phyloP scores from a whole-genome alignment of 2,888 invertebrate genomes.

The Oeneis ivallda region DNA sequence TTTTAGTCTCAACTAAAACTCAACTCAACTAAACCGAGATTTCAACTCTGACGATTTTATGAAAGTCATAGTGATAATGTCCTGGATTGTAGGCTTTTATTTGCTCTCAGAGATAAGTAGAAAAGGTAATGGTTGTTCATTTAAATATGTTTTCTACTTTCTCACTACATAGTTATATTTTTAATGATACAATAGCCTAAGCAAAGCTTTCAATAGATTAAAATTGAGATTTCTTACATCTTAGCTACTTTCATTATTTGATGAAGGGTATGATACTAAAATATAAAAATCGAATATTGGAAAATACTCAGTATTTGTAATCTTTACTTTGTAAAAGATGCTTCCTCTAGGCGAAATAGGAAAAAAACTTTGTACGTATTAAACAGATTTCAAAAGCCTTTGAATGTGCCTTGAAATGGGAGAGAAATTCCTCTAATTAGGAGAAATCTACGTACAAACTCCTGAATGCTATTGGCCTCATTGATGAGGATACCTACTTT shows the following conservation, averaged over 20 bases:
- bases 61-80: no score
- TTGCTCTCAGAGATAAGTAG: no score
- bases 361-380: conserved; percentile 10
- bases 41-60: no score
- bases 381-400: conserved; percentile 23
- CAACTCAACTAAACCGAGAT: no score
- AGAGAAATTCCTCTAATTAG: conserved; percentile 24
- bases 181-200: no score
- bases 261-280: neutral
- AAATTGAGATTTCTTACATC: no score
- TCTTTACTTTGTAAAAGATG: neutral
- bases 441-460: conserved; percentile 17
- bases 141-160: no score
- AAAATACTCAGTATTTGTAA: neutral
- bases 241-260: neutral
- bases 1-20: no score
- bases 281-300: neutral
- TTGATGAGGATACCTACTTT: conserved; percentile 4
- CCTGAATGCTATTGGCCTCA: conserved; percentile 14
- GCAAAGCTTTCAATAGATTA: no score
- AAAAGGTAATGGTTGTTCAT: no score
- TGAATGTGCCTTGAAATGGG: conserved; percentile 24
- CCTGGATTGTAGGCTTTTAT: no score
- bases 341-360: conserved; percentile 1
- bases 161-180: no score